A percentile compares a stretch with the other conserved stretches of the same genome.
Evolutionary conservation across 2,888 invertebrate species (phyloP).

Genomic region (Conistra vaccinii): DNA sequence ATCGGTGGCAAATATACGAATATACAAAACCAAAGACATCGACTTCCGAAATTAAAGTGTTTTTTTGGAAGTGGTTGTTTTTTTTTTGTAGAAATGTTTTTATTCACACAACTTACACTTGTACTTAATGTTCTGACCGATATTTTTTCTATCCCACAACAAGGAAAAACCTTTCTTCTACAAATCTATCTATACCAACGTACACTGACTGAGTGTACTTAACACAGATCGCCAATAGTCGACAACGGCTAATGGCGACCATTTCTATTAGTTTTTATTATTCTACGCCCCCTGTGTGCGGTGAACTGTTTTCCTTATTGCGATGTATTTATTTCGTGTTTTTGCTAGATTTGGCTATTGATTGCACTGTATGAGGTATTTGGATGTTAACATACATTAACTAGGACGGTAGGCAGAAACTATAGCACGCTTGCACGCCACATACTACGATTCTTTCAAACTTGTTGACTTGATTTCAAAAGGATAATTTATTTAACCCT

Average conservation of each 20-base stretch:
- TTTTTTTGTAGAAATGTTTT: no score
- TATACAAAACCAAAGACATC: no score
- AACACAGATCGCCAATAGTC: slow-evolving; percentile 64
- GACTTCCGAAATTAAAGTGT: no score
- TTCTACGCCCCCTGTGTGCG: slow-evolving; percentile 47
- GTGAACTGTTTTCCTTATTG: slow-evolving; percentile 56
- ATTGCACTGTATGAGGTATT: slow-evolving; percentile 11
- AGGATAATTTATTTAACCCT: background rate
- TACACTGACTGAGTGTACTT: slow-evolving; percentile 37
- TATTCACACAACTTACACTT: no score
- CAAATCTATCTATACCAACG: slow-evolving; percentile 32
- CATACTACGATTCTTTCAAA: background rate
- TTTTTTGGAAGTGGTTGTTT: no score
- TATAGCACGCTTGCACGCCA: background rate
- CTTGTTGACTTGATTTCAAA: background rate
- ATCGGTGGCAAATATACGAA: no score
- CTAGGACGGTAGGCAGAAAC: background rate
- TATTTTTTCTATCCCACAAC: background rate
- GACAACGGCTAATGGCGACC: slow-evolving; percentile 68
- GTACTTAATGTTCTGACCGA: background rate
- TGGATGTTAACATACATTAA: background rate
- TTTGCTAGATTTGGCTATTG: slow-evolving; percentile 53
- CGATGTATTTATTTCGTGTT: slow-evolving; percentile 52
- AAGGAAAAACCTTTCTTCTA: slow-evolving; percentile 8
- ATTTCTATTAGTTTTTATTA: slow-evolving; percentile 75